Base-by-base conservation (phyloP, 2,113 vertebrate species). In the Elanoides forficatus region DNA sequence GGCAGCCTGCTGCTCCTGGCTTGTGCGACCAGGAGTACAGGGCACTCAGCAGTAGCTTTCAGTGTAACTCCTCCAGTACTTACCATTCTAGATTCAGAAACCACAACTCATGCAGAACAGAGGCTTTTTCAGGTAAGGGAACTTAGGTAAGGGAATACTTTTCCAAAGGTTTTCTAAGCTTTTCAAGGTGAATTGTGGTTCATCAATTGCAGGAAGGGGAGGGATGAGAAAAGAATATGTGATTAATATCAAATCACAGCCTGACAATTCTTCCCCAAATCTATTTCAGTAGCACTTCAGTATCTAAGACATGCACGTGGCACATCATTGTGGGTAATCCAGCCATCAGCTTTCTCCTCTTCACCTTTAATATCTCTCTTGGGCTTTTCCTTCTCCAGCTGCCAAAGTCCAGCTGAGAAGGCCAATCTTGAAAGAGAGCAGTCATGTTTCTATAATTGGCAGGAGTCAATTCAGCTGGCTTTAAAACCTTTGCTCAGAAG, bases 391-490 rank as follows among this genome's bases (percentile, higher is more conserved):
- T 79, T 88, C 62, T 92, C 21, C 52, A 84, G 85, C 68, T 93
- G 76, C 60, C 50, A n/a, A 87, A 94, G 88, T 79, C 47, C 74
- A 84, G 40, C 58, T 92, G 59, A 93, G 81, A 86, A 94, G 58
- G n/a, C 70, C n/a, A 73, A 36, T 63, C 67, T 89, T 90, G 52
- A 81, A 79, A 75, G 65, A 89, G 42, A 81, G 16, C 18, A 47
- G 47, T 66, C 7, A 2, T 67, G 65, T 82, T 93, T 79, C 75
- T 94, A 3, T 90, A 94, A 75, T 38, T 81, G 73, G n/a, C 81
- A 81, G 48, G 26, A 85, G 38, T 92, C 50, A 81, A 12, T 82
- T 90, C 58, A 81, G 26, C 32, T 50, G 42, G 4, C 11, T 91
- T 60, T 82, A 88, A 78, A 96, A n/a, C 38, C 58, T 91, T 70